phyloP scores from a whole-genome alignment of 2,888 invertebrate genomes.

The Alcis repandata region DNA sequence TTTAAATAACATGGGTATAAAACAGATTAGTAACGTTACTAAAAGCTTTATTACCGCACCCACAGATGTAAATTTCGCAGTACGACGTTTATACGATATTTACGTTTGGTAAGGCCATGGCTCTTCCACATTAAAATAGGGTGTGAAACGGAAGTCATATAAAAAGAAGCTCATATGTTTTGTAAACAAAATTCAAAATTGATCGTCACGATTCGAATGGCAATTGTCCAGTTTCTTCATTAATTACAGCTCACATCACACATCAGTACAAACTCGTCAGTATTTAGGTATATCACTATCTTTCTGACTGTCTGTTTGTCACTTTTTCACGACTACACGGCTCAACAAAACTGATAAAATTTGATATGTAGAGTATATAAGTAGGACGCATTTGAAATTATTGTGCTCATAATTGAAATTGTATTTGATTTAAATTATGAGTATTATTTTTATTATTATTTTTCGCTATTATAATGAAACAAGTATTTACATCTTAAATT shows the following conservation, averaged over 20 bases:
- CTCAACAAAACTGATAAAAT: no score
- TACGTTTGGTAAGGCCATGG: constrained; percentile 17
- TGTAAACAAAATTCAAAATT: constrained; percentile 9
- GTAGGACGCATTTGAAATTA: no score
- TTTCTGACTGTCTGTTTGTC: no score
- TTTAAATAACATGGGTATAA: constrained; percentile 11
- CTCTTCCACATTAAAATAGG: constrained; percentile 23
- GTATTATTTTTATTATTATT: no score
- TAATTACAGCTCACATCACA: background rate
- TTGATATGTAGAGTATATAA: no score
- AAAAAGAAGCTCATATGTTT: constrained; percentile 11
- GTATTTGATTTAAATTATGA: no score
- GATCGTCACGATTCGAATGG: constrained; percentile 8
- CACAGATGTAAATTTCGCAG: constrained; percentile 23
- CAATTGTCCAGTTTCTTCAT: constrained; percentile 15
- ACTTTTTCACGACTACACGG: no score
- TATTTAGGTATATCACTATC: no score
- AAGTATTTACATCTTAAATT: no score
- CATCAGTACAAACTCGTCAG: no score
- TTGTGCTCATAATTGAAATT: no score
- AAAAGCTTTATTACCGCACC: constrained; percentile 28
- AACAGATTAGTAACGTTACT: constrained; percentile 23
- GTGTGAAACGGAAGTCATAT: constrained; percentile 18
- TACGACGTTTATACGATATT: constrained; percentile 30
- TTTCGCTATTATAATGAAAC: no score